phyloP scores from a whole-genome alignment of 2,113 vertebrate species.

The Pelvicachromis taeniatus region DNA sequence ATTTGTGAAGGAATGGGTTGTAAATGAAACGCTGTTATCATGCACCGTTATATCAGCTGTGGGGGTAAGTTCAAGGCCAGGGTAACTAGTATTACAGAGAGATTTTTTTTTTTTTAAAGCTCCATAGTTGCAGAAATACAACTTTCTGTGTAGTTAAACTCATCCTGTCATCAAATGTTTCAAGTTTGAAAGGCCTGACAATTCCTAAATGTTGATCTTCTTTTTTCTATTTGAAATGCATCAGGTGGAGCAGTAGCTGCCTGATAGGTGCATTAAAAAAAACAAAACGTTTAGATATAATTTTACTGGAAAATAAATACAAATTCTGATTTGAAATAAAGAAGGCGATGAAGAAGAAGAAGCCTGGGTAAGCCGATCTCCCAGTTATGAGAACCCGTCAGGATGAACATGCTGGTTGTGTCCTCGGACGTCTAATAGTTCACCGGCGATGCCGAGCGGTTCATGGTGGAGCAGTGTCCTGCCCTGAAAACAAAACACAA shows the following conservation, averaged over 20 bases:
- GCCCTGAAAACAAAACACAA: constrained; percentile 9
- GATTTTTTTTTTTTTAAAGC: neutral
- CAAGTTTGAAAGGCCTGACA: neutral
- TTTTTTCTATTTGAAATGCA: neutral
- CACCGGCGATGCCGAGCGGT: neutral
- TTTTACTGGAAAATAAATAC: neutral
- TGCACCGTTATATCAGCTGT: neutral
- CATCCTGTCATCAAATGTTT: neutral
- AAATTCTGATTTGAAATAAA: neutral
- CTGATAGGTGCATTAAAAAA: neutral
- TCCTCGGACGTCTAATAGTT: constrained; percentile 7
- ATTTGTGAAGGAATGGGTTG: neutral
- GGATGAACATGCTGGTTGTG: neutral
- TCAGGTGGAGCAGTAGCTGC: neutral
- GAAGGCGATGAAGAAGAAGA: neutral
- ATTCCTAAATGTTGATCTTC: neutral
- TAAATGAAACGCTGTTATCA: neutral
- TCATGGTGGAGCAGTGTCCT: constrained; percentile 47
- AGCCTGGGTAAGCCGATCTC: neutral
- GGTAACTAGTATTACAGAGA: neutral
- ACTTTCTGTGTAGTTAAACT: neutral
- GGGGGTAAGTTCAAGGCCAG: neutral
- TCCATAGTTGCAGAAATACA: neutral
- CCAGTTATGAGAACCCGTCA: neutral
- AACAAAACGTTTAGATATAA: neutral